Percentiles rank a stretch among this genome's conserved stretches.
These are phyloP conservation scores for Oithona nana DNA, from an alignment of 2,888 invertebrate genomes.

Conservation along the genomic window DNA sequence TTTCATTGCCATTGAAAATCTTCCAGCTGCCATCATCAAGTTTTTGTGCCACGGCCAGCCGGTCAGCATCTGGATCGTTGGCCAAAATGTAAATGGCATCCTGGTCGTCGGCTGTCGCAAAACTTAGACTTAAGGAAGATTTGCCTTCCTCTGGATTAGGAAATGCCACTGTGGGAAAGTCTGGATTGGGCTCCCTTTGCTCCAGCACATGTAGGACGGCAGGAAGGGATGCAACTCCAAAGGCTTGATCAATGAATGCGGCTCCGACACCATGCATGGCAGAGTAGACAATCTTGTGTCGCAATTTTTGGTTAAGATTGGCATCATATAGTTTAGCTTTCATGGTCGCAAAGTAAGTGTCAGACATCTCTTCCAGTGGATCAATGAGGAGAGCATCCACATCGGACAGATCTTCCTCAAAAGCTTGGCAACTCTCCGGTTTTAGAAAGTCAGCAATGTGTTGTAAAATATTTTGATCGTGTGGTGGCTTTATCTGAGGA, in stretches of 20 bases:
- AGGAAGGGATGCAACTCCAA: conserved; percentile 46
- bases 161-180: conserved; percentile 88
- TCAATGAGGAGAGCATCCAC: conserved; percentile 31
- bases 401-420: not conserved
- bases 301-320: conserved; percentile 33
- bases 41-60: conserved; percentile 79
- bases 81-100: conserved; percentile 60
- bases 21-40: conserved; percentile 51
- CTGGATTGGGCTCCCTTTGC: conserved; percentile 57
- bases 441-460: conserved; percentile 53
- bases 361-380: conserved; percentile 46
- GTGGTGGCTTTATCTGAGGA: conserved; percentile 80
- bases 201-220: conserved; percentile 6
- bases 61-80: conserved; percentile 96
- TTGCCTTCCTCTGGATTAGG: conserved; percentile 96
- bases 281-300: conserved; percentile 55
- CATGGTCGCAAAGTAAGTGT: conserved; percentile 44
- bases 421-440: conserved; percentile 41
- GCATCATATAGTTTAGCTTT: conserved; percentile 36
- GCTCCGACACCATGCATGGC: conserved; percentile 97
- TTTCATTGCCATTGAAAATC: conserved; percentile 83
- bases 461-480: conserved; percentile 65
- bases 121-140: conserved; percentile 52
- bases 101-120: conserved; percentile 50
- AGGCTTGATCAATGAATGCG: conserved; percentile 50